Base-by-base conservation (phyloP, 2,888 invertebrate species). In the Drosophila infuscata region DNA sequence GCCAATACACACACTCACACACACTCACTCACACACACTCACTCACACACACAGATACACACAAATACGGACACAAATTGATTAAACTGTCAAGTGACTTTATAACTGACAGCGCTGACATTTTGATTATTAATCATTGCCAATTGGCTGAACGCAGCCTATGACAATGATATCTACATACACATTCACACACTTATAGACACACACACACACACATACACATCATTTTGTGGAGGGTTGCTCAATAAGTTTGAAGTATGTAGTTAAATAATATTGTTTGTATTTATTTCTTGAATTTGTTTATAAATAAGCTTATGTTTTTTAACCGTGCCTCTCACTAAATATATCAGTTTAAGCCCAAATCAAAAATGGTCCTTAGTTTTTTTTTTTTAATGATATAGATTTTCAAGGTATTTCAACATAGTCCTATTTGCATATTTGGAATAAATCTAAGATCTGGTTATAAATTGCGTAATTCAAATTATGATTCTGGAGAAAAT, bases 61-160 rank as follows among this genome's bases (percentile, higher is more conserved):
- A 72, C 57, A 48, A 62, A 61, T 35, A 56, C 52, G 53, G 70
- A 71, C 63, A 70, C 71, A 83, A 79, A 88, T 90, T 87, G 87
- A 87, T 89, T 87, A 88, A 87, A 90, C 83, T 90, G 87, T 89
- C 87, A 83, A 90, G 83, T 88, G 90, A 88, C 86, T 87, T 85
- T 90, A 79, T 78, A 78, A 67, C 83, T 83, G 90, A 89, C 84
- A 79, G 75, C 77, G 82, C 74, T 88, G 90, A 85, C 87, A 81
- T 79, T 87, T 89, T 88, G 90, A 87, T 87, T 89, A 89, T 87
- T 87, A 87, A 87, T 87, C 90, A 89, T 81, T 74, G 79, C 84
- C 89, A 74, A 85, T 86, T 82, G 82, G 73, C 68, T 78, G 70
- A 71, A 30, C 68, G 72, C 54, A 76, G 67, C 49, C 77, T 63